Percentiles rank a stretch among this genome's conserved stretches.
phyloP scores from a whole-genome alignment of 2,797 vertebrate species.

The Sebastes flavidus region DNA sequence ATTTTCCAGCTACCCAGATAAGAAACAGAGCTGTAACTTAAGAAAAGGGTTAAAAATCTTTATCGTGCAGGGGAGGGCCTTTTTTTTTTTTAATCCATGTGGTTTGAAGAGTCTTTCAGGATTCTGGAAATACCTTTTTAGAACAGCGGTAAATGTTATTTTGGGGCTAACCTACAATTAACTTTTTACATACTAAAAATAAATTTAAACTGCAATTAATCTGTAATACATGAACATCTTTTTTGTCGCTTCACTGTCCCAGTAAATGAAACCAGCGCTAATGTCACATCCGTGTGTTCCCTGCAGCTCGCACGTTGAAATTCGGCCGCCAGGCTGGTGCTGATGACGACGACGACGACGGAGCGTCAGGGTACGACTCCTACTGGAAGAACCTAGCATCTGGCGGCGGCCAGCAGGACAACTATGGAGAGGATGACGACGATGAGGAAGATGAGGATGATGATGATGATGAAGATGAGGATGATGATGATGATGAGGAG shows the following conservation, averaged over 20 bases:
- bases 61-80: background rate
- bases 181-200: background rate
- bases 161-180: background rate
- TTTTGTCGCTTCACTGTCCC: background rate
- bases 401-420: conserved; percentile 70
- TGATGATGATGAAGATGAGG: conserved; percentile 85
- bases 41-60: background rate
- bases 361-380: conserved; percentile 89
- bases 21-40: background rate
- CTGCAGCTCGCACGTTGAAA: conserved; percentile 91
- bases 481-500: conserved; percentile 80
- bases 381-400: conserved; percentile 92
- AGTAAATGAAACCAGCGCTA: background rate
- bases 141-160: background rate
- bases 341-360: conserved; percentile 85
- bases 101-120: background rate
- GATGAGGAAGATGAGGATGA: conserved; percentile 75
- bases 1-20: background rate
- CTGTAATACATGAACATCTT: background rate
- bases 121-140: background rate
- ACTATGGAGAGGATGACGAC: conserved; percentile 64
- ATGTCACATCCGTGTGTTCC: background rate
- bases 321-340: conserved; percentile 91
- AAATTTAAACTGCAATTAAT: background rate
- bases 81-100: background rate